Evolutionary conservation across 2,888 invertebrate species (phyloP).

Genomic region (Aplocera efformata): DNA sequence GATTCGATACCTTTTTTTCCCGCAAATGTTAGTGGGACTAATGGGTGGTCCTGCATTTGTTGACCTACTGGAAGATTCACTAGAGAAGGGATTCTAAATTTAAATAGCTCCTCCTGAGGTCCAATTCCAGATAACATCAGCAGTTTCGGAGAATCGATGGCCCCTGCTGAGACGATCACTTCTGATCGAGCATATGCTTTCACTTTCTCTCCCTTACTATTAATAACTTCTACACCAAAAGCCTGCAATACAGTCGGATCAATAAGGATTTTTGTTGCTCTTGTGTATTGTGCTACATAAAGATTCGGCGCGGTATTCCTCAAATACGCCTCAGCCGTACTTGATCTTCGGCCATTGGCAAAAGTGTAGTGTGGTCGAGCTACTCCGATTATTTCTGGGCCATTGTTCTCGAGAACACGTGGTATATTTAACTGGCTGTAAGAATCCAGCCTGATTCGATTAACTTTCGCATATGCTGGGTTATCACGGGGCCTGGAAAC

Average conservation of each 20-base stretch:
- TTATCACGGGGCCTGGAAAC: slow-evolving; percentile 41
- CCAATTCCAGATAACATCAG: slow-evolving; percentile 66
- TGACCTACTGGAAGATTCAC: slow-evolving; percentile 61
- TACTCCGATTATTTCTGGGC: slow-evolving; percentile 39
- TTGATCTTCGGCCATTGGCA: slow-evolving; percentile 54
- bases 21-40: slow-evolving; percentile 42
- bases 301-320: slow-evolving; percentile 47
- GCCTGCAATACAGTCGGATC: slow-evolving; percentile 39
- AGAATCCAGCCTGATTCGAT: slow-evolving; percentile 40
- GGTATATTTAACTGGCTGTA: slow-evolving; percentile 49
- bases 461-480: slow-evolving; percentile 32
- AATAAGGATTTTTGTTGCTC: slow-evolving; percentile 55
- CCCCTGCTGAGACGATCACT: slow-evolving; percentile 61
- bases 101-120: slow-evolving; percentile 45
- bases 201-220: slow-evolving; percentile 36
- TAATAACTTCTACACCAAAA: slow-evolving; percentile 50
- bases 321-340: slow-evolving; percentile 62
- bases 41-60: slow-evolving; percentile 60
- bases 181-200: slow-evolving; percentile 50
- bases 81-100: slow-evolving; percentile 43
- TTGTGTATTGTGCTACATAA: slow-evolving; percentile 50
- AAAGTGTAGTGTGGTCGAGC: slow-evolving; percentile 47
- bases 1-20: slow-evolving; percentile 46
- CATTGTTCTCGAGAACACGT: slow-evolving; percentile 45
- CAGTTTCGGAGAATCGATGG: slow-evolving; percentile 59